phyloP scores from a whole-genome alignment of 2,888 invertebrate species.

The Scaptomyza flava region DNA sequence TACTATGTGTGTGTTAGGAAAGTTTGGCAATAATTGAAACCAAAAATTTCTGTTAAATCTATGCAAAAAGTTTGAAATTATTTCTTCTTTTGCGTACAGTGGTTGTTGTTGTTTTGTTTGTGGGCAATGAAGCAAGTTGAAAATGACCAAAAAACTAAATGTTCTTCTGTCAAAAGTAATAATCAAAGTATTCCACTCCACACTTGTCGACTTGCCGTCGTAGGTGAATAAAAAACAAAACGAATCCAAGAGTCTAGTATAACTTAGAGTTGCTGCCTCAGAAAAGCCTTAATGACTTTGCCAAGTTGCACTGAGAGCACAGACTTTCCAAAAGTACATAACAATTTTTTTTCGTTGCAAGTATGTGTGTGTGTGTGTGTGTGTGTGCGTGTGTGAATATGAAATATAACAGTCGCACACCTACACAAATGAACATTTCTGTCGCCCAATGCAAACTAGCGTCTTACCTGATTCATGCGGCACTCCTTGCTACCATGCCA shows the following conservation, averaged over 20 bases:
- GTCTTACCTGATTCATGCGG: constrained; percentile 45
- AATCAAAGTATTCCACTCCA: constrained; percentile 28
- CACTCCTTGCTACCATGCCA: constrained; percentile 33
- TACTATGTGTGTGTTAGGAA: constrained; percentile 51
- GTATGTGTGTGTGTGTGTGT: constrained; percentile 30
- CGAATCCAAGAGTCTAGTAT: constrained; percentile 18
- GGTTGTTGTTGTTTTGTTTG: constrained; percentile 31
- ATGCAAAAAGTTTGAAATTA: constrained; percentile 64
- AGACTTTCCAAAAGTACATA: constrained; percentile 41
- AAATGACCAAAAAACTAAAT: constrained; percentile 39
- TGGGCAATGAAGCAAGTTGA: constrained; percentile 64
- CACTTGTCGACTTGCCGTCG: not conserved
- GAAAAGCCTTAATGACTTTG: constrained; percentile 64
- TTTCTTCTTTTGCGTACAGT: constrained; percentile 41
- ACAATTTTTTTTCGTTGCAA: constrained; percentile 42
- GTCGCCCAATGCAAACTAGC: constrained; percentile 18
- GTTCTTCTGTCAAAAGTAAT: constrained; percentile 37
- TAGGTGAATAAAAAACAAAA: constrained; percentile 25
- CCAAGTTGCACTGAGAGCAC: constrained; percentile 46
- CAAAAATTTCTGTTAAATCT: constrained; percentile 61
- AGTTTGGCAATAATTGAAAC: constrained; percentile 78
- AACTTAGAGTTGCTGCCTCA: constrained; percentile 37
- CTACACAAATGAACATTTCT: constrained; percentile 9
- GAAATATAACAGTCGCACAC: constrained; percentile 57
- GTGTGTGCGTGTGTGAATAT: constrained; percentile 58